Percentiles rank a stretch among this genome's conserved stretches.
Conservation (phyloP, 2,797 vertebrate species). For the Taenioides sp. region DNA sequence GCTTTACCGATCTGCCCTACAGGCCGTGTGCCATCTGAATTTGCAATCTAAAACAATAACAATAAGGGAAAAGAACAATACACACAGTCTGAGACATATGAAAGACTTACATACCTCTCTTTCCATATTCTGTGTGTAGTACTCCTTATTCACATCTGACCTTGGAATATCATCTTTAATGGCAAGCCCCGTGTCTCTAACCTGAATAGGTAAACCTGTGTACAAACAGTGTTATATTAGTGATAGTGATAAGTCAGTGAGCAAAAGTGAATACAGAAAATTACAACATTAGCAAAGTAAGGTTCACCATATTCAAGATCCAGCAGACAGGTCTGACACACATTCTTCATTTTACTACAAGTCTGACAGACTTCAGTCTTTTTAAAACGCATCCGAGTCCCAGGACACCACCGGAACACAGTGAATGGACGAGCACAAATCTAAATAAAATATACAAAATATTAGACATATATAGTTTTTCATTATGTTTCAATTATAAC, state of each 20-base stretch:
- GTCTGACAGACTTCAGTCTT: conserved; percentile 99
- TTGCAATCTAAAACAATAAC: conserved; percentile 83
- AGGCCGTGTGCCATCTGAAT: conserved; percentile 90
- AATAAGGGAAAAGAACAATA: not conserved
- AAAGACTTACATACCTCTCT: conserved; percentile 81
- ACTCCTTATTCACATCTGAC: conserved; percentile 98
- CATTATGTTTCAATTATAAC: not conserved
- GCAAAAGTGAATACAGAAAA: not conserved
- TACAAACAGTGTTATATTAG: not conserved
- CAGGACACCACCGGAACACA: conserved; percentile 97
- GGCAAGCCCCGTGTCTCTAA: conserved; percentile 91
- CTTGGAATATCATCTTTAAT: conserved; percentile 96
- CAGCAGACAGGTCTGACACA: conserved; percentile 96
- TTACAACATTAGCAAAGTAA: not conserved
- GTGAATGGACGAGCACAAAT: conserved; percentile 98
- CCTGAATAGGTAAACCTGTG: conserved; percentile 95
- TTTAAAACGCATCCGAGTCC: conserved; percentile 97
- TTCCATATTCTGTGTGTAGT: conserved; percentile 99
- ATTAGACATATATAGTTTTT: not conserved
- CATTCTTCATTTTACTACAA: conserved; percentile 98
- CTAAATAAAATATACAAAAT: conserved; percentile 62
- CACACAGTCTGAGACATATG: not conserved
- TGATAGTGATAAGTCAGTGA: not conserved
- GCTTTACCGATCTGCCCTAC: conserved; percentile 94
- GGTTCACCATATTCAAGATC: conserved; percentile 93